phyloP scores from a whole-genome alignment of 2,113 vertebrate genomes.

The Nothoprocta perdicaria region DNA sequence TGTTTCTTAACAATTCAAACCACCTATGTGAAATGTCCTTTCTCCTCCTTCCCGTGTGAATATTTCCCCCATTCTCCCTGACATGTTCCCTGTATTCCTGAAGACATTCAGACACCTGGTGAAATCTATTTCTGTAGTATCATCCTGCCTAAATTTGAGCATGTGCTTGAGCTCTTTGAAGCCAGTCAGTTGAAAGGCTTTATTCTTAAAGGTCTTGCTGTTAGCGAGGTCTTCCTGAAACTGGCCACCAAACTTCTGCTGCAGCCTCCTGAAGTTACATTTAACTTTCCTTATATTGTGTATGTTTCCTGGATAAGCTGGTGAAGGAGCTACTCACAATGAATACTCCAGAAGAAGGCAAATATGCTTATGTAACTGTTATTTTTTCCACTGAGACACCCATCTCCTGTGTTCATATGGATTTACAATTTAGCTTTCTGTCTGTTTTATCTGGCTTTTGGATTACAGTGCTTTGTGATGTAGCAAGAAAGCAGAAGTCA shows the following conservation, averaged over 20 bases:
- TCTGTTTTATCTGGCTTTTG: slow-evolving; percentile 70
- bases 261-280: not conserved
- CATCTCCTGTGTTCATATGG: slow-evolving; percentile 35
- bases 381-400: slow-evolving; percentile 26
- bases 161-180: not conserved
- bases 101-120: not conserved
- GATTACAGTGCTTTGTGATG: slow-evolving; percentile 78
- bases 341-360: not conserved
- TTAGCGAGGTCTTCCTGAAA: not conserved
- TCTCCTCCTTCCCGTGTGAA: not conserved
- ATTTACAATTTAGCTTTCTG: slow-evolving; percentile 45
- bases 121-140: not conserved
- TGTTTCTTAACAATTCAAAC: not conserved
- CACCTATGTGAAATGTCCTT: not conserved
- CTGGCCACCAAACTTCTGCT: not conserved
- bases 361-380: slow-evolving; percentile 26
- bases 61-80: not conserved
- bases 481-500: slow-evolving; percentile 79
- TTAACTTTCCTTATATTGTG: not conserved
- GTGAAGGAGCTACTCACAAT: not conserved
- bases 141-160: not conserved
- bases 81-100: not conserved
- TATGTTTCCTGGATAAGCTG: not conserved
- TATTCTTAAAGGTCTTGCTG: not conserved
- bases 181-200: not conserved